These are phyloP conservation scores for Paralichthys olivaceus DNA, from an alignment of 2,113 vertebrate genomes.

Conservation along the genomic window DNA sequence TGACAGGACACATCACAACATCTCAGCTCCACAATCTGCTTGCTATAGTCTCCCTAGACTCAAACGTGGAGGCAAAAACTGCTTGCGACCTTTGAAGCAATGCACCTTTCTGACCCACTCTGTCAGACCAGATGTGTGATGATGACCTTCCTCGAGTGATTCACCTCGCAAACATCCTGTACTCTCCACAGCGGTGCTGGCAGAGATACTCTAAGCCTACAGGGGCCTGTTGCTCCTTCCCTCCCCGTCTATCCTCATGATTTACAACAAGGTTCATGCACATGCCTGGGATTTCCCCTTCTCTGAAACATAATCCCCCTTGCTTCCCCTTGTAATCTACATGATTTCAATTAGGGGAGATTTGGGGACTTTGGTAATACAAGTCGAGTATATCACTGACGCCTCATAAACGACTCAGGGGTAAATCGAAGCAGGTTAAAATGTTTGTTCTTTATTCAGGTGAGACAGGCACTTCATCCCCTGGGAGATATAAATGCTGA, in stretches of 20 bases:
- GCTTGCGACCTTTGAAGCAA: neutral
- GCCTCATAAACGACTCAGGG: slow-evolving; percentile 60
- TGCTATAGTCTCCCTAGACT: neutral
- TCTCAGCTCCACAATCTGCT: neutral
- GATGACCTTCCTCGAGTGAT: slow-evolving; percentile 32
- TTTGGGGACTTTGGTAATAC: slow-evolving; percentile 52
- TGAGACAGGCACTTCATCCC: slow-evolving; percentile 27
- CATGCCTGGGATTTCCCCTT: slow-evolving; percentile 67
- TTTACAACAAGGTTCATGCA: slow-evolving; percentile 61
- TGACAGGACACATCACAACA: slow-evolving; percentile 7
- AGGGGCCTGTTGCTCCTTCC: slow-evolving; percentile 27
- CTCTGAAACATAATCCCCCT: slow-evolving; percentile 58
- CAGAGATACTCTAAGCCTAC: slow-evolving; percentile 40
- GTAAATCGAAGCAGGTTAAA: slow-evolving; percentile 40
- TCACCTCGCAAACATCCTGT: slow-evolving; percentile 44
- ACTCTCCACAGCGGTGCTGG: slow-evolving; percentile 22
- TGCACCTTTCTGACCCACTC: neutral
- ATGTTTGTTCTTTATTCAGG: slow-evolving; percentile 41
- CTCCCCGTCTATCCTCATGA: slow-evolving; percentile 38
- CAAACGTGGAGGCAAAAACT: neutral
- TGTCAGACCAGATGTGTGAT: slow-evolving; percentile 46
- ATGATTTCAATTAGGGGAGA: slow-evolving; percentile 76
- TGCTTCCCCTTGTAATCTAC: slow-evolving; percentile 59
- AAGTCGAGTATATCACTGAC: slow-evolving; percentile 70
- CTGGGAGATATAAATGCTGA: slow-evolving; percentile 50